Percentiles rank a stretch among this genome's conserved stretches.
These are phyloP conservation scores for Clupea harengus DNA, from an alignment of 2,113 vertebrate genomes.

Conservation along the genomic window DNA sequence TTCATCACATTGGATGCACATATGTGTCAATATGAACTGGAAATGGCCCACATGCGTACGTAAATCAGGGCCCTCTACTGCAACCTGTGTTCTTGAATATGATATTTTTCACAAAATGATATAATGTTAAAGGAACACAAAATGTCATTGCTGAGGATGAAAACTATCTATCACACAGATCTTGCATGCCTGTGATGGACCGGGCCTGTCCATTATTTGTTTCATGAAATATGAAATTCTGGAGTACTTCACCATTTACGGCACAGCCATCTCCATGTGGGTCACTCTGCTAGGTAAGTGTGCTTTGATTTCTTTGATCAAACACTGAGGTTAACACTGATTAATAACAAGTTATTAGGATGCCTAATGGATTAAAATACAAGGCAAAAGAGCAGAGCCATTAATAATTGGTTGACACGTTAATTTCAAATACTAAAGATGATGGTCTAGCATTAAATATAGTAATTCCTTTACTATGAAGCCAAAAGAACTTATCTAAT, in stretches of 20 bases:
- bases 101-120: not conserved
- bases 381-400: too few relatives aligned
- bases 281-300: conserved; percentile 88
- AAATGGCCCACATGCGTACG: not conserved
- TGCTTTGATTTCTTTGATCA: not conserved
- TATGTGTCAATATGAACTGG: too few relatives aligned
- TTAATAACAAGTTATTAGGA: not conserved
- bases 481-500: not conserved
- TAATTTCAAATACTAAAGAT: not conserved
- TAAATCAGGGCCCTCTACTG: not conserved
- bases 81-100: too few relatives aligned
- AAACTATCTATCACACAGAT: conserved; percentile 57
- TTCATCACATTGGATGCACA: not conserved
- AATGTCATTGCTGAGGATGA: not conserved
- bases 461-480: not conserved
- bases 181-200: conserved; percentile 83
- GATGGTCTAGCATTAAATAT: not conserved
- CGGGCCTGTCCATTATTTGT: conserved; percentile 85
- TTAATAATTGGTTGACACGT: not conserved
- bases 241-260: conserved; percentile 92
- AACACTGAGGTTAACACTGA: not conserved
- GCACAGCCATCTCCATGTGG: conserved; percentile 95
- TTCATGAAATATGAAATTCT: conserved; percentile 89
- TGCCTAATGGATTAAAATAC: too few relatives aligned
- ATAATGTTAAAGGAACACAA: not conserved